Percentiles rank a stretch among this genome's conserved stretches.
phyloP scores from a whole-genome alignment of 2,888 invertebrate species.

The Trichopria drosophilae region DNA sequence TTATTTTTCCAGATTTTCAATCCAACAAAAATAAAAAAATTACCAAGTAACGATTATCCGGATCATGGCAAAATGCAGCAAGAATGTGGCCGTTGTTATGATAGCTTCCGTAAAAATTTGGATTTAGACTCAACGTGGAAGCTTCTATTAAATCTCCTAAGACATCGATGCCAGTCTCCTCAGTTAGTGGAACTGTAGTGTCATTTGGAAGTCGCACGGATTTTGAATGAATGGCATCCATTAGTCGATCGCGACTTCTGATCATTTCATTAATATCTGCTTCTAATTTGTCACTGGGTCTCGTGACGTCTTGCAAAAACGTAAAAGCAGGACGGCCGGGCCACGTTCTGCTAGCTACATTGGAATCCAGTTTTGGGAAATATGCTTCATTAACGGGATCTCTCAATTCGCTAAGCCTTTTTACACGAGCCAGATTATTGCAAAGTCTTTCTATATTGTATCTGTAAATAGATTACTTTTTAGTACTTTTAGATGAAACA shows the following conservation, averaged over 20 bases:
- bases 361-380: constrained; percentile 81
- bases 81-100: constrained; percentile 84
- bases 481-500: no score
- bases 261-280: constrained; percentile 73
- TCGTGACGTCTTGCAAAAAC: constrained; percentile 65
- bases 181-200: constrained; percentile 64
- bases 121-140: constrained; percentile 71
- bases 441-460: constrained; percentile 78
- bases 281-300: constrained; percentile 69
- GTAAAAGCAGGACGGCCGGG: constrained; percentile 70
- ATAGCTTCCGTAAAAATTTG: constrained; percentile 73
- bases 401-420: constrained; percentile 67
- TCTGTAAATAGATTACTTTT: constrained; percentile 59
- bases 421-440: constrained; percentile 69
- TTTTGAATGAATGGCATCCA: constrained; percentile 71
- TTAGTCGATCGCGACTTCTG: constrained; percentile 75
- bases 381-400: constrained; percentile 77
- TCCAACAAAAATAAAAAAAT: no score
- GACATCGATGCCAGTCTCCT: constrained; percentile 73
- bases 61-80: constrained; percentile 78
- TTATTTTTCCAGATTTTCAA: no score
- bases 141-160: constrained; percentile 79
- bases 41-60: constrained; percentile 74
- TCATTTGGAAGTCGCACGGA: constrained; percentile 64
- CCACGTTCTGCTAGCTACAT: constrained; percentile 76